Base-by-base conservation (phyloP, 2,888 invertebrate genomes). In the Drosophila incognita region DNA sequence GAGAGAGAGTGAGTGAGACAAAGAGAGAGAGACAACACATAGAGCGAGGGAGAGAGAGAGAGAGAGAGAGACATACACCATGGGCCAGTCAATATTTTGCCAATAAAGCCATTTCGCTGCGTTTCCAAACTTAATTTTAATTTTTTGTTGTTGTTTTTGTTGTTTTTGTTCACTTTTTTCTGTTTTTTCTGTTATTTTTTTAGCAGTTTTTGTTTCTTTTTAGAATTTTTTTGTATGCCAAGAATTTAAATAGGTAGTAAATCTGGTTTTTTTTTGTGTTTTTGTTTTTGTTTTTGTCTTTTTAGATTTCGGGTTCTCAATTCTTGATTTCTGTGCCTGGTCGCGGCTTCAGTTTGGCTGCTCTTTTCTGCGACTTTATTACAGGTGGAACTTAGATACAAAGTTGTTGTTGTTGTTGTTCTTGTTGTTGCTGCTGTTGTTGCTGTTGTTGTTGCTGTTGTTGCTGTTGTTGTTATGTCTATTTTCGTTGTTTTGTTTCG, bases 201-300 rank as follows among this genome's bases (percentile, higher is more conserved):
- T 65, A 46, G 46, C 46, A 15, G 24, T 62, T 72, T 53, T 42
- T 64, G 40, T 40, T 40, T 42, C 40, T 42, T 74, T 81, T 74
- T 81, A 81, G 67, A 78, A 73, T 74, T 46, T 74, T 74, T 78
- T 83, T 84, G 76, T 90, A 80, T 87, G 87, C 79, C 79, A 81
- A 86, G 89, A 89, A 89, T 89, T 89, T 89, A 86, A 89, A 89
- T 89, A 86, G 87, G 89, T 86, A 83, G 89, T 82, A 87, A 89
- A 87, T 89, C 88, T 83, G 85, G 89, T 90, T 89, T 87, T 86
- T 90, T 89, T 87, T 84, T 70, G 15, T 42, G 35, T 58, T 86
- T 70, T 11, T 46, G 35, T 58, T 86, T 70, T 24, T 46, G 35
- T 58, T 38, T 62, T 62, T 31, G n/a, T 36, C 35, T 54, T 54